These are phyloP conservation scores for Molossus alvarezi DNA, from an alignment of 2,797 vertebrate genomes.

Conservation along the genomic window DNA sequence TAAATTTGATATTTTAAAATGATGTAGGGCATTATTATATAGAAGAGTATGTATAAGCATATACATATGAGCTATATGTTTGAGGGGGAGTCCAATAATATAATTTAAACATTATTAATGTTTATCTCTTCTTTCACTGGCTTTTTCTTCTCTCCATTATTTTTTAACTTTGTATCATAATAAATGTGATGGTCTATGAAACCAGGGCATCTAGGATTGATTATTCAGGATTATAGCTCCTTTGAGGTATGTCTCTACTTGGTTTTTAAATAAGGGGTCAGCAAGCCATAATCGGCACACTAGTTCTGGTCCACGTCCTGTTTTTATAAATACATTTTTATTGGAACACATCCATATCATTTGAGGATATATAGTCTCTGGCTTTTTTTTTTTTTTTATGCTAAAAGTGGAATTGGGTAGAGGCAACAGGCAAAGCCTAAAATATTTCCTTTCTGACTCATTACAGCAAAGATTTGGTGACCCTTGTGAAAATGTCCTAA, in stretches of 20 bases:
- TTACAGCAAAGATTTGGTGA: neutral
- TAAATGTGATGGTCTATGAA: neutral
- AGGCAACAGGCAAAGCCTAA: neutral
- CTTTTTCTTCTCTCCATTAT: neutral
- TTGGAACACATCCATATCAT: neutral
- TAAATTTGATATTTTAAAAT: constrained; percentile 22
- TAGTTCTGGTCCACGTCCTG: neutral
- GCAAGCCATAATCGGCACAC: neutral
- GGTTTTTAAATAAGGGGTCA: neutral
- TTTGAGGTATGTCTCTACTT: neutral
- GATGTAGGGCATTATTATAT: neutral
- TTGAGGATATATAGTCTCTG: neutral
- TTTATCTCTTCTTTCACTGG: neutral
- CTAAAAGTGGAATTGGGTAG: neutral
- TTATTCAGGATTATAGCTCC: neutral
- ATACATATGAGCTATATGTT: neutral
- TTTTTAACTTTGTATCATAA: neutral
- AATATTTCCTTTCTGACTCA: neutral
- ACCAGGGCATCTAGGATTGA: neutral
- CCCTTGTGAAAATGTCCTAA: neutral
- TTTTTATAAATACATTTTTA: constrained; percentile 11
- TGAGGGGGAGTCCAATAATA: neutral
- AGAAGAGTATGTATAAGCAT: neutral
- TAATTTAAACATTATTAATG: neutral
- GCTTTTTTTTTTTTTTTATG: neutral